phyloP scores from a whole-genome alignment of 1,140 invertebrate genomes.

The Hycleus cichorii region DNA sequence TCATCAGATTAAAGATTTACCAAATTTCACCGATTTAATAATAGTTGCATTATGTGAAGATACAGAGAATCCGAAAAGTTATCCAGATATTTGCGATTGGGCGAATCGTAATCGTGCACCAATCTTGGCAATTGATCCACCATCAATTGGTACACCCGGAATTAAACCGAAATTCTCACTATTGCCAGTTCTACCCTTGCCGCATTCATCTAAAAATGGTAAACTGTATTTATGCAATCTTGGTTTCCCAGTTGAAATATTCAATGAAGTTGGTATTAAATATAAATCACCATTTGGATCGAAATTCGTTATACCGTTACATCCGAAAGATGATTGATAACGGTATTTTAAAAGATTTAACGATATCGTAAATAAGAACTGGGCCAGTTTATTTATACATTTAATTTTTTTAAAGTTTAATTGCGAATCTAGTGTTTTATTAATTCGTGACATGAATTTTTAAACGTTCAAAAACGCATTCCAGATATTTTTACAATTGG shows the following conservation, averaged over 20 bases:
- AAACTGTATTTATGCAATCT: slow-evolving; percentile 83
- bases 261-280: slow-evolving; percentile 64
- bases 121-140: slow-evolving; percentile 74
- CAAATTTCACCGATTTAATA: slow-evolving; percentile 59
- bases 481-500: no score
- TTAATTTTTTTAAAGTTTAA: no score
- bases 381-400: no score
- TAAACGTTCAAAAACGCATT: no score
- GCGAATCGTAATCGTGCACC: slow-evolving; percentile 65
- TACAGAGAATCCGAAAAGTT: slow-evolving; percentile 35
- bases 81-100: slow-evolving; percentile 53
- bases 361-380: no score
- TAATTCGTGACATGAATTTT: no score
- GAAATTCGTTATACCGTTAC: slow-evolving; percentile 78
- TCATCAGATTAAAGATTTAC: slow-evolving; percentile 48
- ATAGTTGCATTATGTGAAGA: slow-evolving; percentile 57
- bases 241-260: slow-evolving; percentile 70
- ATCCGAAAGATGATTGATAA: slow-evolving; percentile 47
- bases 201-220: slow-evolving; percentile 61
- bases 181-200: slow-evolving; percentile 65
- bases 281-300: slow-evolving; percentile 85
- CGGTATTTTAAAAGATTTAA: no score
- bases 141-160: slow-evolving; percentile 56
- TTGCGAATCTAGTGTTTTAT: no score
- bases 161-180: slow-evolving; percentile 68